Evolutionary conservation across 2,113 vertebrate species (phyloP).

Genomic region (Oryzias melastigma): DNA sequence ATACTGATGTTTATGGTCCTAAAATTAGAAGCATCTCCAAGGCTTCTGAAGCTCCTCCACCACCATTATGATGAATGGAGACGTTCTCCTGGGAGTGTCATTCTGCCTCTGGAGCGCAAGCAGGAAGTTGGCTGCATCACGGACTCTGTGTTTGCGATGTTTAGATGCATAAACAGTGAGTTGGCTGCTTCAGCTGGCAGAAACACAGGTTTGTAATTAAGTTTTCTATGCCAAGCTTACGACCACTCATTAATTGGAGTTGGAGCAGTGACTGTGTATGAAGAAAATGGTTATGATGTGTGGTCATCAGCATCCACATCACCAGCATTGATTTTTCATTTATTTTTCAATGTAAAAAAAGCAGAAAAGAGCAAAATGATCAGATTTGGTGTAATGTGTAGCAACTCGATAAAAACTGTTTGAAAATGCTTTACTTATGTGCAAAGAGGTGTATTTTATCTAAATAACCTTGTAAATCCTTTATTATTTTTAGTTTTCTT

Average conservation of each 20-base stretch:
- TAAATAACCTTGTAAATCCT: too few species aligned
- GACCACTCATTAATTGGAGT: conserved; percentile 64
- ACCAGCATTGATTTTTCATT: neutral
- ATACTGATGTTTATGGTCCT: conserved; percentile 47
- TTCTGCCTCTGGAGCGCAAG: neutral
- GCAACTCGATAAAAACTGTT: too few species aligned
- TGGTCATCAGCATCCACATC: neutral
- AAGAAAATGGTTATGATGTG: conserved; percentile 51
- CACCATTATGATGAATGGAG: conserved; percentile 39
- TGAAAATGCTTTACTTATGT: too few species aligned
- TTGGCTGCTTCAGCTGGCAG: conserved; percentile 71
- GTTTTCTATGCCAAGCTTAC: conserved; percentile 71
- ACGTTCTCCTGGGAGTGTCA: conserved; percentile 43
- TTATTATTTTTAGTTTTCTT: too few species aligned
- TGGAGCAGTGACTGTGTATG: conserved; percentile 65
- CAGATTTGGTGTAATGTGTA: too few species aligned
- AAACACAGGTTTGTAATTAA: conserved; percentile 70
- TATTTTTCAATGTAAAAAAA: neutral
- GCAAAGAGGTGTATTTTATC: too few species aligned
- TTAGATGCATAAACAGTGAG: conserved; percentile 65
- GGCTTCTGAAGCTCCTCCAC: conserved; percentile 11
- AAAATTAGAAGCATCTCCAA: conserved; percentile 54
- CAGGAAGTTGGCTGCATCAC: conserved; percentile 30
- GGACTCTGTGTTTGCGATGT: conserved; percentile 39
- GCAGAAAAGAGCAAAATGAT: too few species aligned